These are phyloP conservation scores for Tetramorium simillimum DNA, from an alignment of 1,140 invertebrate species.

Conservation along the genomic window DNA sequence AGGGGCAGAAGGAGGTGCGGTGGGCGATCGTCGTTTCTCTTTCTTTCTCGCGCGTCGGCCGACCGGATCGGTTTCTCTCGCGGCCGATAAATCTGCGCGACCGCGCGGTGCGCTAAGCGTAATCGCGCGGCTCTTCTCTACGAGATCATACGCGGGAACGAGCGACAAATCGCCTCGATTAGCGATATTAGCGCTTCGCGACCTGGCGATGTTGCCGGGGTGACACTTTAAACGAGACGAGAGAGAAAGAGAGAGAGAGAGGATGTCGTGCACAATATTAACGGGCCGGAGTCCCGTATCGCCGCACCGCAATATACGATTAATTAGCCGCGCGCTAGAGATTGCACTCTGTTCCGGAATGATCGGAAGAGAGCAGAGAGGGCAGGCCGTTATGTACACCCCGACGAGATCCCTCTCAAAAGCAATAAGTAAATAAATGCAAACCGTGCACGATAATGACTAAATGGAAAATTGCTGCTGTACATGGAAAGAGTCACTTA, in stretches of 20 bases:
- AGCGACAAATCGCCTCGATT: slow-evolving; percentile 55
- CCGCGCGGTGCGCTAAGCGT: slow-evolving; percentile 12
- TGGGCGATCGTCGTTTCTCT: slow-evolving; percentile 18
- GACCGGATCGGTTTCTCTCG: slow-evolving; percentile 25
- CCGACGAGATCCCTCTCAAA: background rate
- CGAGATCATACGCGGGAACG: background rate
- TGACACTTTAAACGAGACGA: slow-evolving; percentile 18
- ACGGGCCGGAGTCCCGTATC: slow-evolving; percentile 1
- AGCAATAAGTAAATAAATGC: background rate
- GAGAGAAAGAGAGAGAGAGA: background rate
- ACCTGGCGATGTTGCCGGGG: background rate
- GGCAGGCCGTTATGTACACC: background rate
- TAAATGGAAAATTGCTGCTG: slow-evolving; percentile 8
- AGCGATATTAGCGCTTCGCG: slow-evolving; percentile 40
- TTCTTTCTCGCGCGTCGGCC: background rate
- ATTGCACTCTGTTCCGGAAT: slow-evolving; percentile 21
- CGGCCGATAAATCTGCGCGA: slow-evolving; percentile 37
- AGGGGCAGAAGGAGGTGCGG: background rate
- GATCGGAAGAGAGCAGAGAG: background rate
- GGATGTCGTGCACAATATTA: slow-evolving; percentile 22
- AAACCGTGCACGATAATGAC: background rate
- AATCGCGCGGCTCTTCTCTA: slow-evolving; percentile 32
- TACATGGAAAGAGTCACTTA: background rate
- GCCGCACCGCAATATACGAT: slow-evolving; percentile 24
- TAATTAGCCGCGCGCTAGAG: slow-evolving; percentile 42